phyloP scores from a whole-genome alignment of 2,113 vertebrate genomes.

The Mesocricetus auratus region DNA sequence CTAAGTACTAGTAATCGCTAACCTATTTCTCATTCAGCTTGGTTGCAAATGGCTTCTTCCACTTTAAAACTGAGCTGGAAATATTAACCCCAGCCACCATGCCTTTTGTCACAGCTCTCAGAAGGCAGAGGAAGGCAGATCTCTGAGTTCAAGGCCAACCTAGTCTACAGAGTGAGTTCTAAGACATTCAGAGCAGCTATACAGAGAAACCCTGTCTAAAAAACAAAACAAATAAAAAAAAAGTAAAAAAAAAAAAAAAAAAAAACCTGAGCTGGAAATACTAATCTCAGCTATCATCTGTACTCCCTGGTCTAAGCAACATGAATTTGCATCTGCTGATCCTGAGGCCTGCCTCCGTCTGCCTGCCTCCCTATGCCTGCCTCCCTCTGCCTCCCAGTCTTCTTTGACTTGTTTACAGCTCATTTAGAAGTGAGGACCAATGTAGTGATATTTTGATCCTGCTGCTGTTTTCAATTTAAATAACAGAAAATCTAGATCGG shows the following conservation, averaged over 20 bases:
- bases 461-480: background rate
- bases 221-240: no score
- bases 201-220: no score
- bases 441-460: background rate
- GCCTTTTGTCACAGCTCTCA: no score
- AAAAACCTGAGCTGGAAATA: background rate
- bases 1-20: background rate
- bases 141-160: no score
- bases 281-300: constrained; percentile 11
- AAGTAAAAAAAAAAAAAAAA: background rate
- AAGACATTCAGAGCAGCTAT: no score
- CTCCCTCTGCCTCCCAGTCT: no score
- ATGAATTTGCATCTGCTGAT: background rate
- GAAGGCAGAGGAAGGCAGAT: no score
- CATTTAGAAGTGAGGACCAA: background rate
- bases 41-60: constrained; percentile 17
- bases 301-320: background rate
- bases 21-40: background rate
- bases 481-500: background rate
- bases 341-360: background rate
- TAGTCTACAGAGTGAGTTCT: no score
- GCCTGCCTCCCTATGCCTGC: background rate
- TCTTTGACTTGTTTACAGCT: background rate
- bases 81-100: constrained; percentile 30
- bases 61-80: background rate